Evolutionary conservation across 2,797 vertebrate species (phyloP).

Genomic region (Anguilla megastoma): DNA sequence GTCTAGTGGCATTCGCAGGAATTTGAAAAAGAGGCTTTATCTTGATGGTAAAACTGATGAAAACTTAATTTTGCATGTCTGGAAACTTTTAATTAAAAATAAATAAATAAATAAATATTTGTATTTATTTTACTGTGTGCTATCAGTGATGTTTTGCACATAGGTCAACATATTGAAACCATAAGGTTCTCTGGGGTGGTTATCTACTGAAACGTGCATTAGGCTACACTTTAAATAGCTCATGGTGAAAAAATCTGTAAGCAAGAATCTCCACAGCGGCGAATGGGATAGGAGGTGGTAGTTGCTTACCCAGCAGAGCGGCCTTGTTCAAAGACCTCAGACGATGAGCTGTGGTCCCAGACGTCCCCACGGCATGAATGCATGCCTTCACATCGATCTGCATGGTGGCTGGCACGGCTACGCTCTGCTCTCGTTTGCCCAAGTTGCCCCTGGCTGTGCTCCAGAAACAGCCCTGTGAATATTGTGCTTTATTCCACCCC

Average conservation of each 20-base stretch:
- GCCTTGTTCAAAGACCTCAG: not conserved
- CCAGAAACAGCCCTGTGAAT: not conserved
- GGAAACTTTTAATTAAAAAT: not conserved
- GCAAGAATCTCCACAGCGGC: not conserved
- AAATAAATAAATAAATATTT: not conserved
- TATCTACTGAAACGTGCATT: not conserved
- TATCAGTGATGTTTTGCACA: not conserved
- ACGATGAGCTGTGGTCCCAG: not conserved
- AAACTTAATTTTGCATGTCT: not conserved
- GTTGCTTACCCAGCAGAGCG: not conserved
- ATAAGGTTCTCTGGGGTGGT: not conserved
- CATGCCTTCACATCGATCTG: not conserved
- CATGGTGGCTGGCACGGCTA: not conserved
- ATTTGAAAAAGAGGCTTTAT: not conserved
- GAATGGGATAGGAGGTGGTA: not conserved
- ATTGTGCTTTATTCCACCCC: not conserved
- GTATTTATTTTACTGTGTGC: not conserved
- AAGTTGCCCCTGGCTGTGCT: not conserved
- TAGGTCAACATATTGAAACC: not conserved
- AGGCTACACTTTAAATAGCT: not conserved
- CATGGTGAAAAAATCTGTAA: not conserved
- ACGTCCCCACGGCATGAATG: not conserved
- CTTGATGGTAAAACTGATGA: not conserved
- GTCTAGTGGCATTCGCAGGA: not conserved
- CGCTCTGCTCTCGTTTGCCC: not conserved